Evolutionary conservation across 1,140 invertebrate genomes (phyloP).

Genomic region (Alviniconcha marisindica): DNA sequence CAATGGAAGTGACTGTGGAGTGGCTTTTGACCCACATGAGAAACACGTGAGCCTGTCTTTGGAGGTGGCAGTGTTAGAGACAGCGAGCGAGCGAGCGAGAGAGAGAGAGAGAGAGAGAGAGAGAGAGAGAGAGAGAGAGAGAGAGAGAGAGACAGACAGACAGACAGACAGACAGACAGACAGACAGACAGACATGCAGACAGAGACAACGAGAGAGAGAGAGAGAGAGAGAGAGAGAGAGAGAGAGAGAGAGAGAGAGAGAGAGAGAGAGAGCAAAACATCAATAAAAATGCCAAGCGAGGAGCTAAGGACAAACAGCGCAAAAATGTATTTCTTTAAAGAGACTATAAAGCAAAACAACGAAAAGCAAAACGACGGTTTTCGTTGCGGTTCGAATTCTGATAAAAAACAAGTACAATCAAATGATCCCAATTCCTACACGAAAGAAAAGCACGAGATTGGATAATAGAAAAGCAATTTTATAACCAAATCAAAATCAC

Average conservation of each 20-base stretch:
- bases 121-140: not conserved
- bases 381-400: too few species aligned
- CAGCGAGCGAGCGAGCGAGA: not conserved
- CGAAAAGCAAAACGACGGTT: too few species aligned
- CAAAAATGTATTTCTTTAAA: too few species aligned
- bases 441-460: too few species aligned
- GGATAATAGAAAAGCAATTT: conserved; percentile 15
- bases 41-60: too few species aligned
- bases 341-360: too few species aligned
- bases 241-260: conserved; percentile 11
- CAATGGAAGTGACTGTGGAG: too few species aligned
- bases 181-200: not conserved
- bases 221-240: conserved; percentile 18
- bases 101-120: conserved; percentile 11
- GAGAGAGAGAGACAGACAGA: not conserved
- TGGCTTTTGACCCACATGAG: too few species aligned
- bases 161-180: not conserved
- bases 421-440: too few species aligned
- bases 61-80: not conserved
- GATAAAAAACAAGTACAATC: too few species aligned
- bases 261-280: conserved; percentile 15
- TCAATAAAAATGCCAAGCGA: not conserved
- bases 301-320: too few species aligned
- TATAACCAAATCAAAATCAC: not conserved
- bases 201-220: not conserved